A percentile compares a stretch with the other conserved stretches of the same genome.
These are phyloP conservation scores for Scomberomorus guttatus DNA, from an alignment of 2,797 vertebrate genomes.

Conservation along the genomic window DNA sequence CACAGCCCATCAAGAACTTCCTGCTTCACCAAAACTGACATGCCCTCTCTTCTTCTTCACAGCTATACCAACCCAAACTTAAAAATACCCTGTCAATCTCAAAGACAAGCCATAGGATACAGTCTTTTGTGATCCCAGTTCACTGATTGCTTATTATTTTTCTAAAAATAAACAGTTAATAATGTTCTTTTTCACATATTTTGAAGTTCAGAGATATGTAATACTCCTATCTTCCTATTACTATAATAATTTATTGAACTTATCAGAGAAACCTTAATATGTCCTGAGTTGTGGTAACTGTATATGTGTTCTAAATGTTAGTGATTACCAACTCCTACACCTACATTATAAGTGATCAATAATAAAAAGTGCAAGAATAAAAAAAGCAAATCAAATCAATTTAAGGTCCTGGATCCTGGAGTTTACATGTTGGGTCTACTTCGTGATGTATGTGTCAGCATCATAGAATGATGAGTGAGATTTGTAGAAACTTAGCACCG, in stretches of 20 bases:
- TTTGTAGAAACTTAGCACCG: not conserved
- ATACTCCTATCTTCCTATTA: not conserved
- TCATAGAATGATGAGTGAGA: not conserved
- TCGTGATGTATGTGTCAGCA: not conserved
- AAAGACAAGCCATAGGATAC: conserved; percentile 19
- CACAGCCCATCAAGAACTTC: conserved; percentile 90
- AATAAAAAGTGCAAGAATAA: not conserved
- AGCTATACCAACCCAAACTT: conserved; percentile 14
- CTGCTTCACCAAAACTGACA: conserved; percentile 87
- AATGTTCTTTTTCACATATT: conserved; percentile 25
- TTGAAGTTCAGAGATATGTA: conserved; percentile 15
- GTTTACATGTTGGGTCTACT: conserved; percentile 23
- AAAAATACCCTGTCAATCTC: conserved; percentile 8
- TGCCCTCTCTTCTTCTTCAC: conserved; percentile 1
- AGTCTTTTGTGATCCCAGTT: conserved; percentile 9
- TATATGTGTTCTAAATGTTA: conserved; percentile 31
- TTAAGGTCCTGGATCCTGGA: conserved; percentile 14
- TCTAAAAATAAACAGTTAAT: conserved; percentile 8
- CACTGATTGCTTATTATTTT: conserved; percentile 38
- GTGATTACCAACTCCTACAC: not conserved
- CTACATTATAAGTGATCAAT: not conserved
- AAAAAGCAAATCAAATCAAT: not conserved
- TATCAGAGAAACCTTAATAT: conserved; percentile 40
- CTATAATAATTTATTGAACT: conserved; percentile 22
- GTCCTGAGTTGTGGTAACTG: conserved; percentile 41